Evolutionary conservation across 2,888 invertebrate genomes (phyloP).

Genomic region (Liopterus haemorrhoidalis): DNA sequence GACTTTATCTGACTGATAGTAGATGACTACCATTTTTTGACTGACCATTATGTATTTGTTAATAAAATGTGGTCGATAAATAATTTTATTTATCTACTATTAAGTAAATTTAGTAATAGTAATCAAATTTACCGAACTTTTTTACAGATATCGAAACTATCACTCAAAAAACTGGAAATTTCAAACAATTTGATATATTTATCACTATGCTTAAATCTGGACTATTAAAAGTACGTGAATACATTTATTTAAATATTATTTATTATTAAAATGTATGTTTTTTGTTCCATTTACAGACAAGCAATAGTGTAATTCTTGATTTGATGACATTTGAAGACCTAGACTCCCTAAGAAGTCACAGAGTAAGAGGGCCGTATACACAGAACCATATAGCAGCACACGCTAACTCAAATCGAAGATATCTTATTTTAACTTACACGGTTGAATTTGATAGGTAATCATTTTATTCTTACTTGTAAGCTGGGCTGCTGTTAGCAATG

Average conservation of each 20-base stretch:
- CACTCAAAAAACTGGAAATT: conserved; percentile 53
- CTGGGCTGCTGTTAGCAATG: no score
- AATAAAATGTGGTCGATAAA: no score
- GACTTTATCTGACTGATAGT: no score
- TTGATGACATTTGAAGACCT: conserved; percentile 51
- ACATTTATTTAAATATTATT: not conserved
- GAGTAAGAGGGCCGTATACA: conserved; percentile 36
- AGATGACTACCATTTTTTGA: no score
- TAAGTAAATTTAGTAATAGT: no score
- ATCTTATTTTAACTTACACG: conserved; percentile 50
- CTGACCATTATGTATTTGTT: no score
- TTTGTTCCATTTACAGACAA: conserved; percentile 43
- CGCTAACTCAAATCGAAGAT: conserved; percentile 45
- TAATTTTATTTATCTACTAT: no score
- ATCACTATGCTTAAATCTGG: conserved; percentile 52
- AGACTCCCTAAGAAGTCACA: conserved; percentile 45
- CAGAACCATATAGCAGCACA: conserved; percentile 31
- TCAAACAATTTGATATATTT: conserved; percentile 52
- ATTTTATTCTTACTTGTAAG: no score
- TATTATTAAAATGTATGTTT: not conserved
- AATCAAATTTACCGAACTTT: conserved; percentile 23
- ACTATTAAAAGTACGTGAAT: conserved; percentile 45
- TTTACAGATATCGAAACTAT: conserved; percentile 50
- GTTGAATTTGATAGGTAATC: conserved; percentile 51
- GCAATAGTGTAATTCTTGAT: conserved; percentile 49